Base-by-base conservation (phyloP, 1,140 invertebrate species). In the Lepidurus packardi region DNA sequence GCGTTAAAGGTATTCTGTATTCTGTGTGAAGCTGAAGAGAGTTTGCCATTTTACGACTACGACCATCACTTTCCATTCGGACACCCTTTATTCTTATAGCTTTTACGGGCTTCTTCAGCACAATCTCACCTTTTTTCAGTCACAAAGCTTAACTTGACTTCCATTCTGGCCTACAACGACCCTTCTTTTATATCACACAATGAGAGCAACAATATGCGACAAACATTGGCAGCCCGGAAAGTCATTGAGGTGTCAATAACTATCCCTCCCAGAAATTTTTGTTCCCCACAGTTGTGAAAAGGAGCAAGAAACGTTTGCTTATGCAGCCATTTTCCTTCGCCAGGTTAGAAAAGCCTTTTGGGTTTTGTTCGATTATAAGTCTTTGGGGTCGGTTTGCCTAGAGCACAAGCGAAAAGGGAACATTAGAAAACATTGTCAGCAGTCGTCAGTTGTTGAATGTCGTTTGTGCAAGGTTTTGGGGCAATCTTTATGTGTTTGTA, bases 131-230 rank as follows among this genome's bases (percentile, higher is more conserved):
- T 65, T 65, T 34, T 65, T 65, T 21, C 53, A 21, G 53, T 21
- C 21, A 65, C 53, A 65, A 65, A 65, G 53, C 53, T 65, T 65
- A 65, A 65, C 53, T 65, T 65, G 53, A 65, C 53, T 65, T 65
- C 53, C 53, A 65, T 65, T 65, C 53, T 65, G 21, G 53, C 53
- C 53, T 65, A 65, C 53, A 65, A 65, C 53, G 53, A 65, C 53
- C 53, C 53, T 65, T 65, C 53, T 65, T 65, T 65, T 65, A 65
- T 65, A 65, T 65, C 53, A 9, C 16, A 65, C 53, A 65, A 65
- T 65, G 53, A 65, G 21, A n/a, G 16, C 3, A 13, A 65, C 53
- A 65, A 65, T 65, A 65, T 21, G 53, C 53, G 53, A 65, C 53
- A 65, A 65, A 65, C 53, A 65, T 65, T 16, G 53, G 53, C 53